These are phyloP conservation scores for Palythoa caribaeorum DNA, from an alignment of 92 coral and sea anemone genomes.

Conservation along the genomic window DNA sequence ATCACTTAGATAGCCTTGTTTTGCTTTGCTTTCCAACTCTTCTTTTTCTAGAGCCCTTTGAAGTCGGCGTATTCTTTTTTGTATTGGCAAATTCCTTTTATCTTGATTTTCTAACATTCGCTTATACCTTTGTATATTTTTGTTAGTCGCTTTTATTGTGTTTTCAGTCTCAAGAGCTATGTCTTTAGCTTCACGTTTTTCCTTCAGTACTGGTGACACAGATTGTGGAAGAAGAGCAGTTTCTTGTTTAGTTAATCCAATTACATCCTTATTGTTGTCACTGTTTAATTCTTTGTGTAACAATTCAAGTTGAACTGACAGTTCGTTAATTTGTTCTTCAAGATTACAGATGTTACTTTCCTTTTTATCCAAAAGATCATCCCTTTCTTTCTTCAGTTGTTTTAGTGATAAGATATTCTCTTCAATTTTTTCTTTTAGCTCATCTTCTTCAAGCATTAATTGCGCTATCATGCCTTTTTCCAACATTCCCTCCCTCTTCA, in stretches of 20 bases:
- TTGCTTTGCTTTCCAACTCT: neutral
- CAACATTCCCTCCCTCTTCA: conserved; percentile 9
- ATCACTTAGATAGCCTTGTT: neutral
- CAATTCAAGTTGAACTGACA: conserved; percentile 6
- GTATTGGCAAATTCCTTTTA: conserved; percentile 63
- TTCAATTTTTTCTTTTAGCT: conserved; percentile 66
- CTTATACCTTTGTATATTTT: conserved; percentile 51
- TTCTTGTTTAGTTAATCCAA: neutral
- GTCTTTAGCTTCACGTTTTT: conserved; percentile 25
- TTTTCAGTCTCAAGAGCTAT: conserved; percentile 35
- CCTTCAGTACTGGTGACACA: conserved; percentile 43
- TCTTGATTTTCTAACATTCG: conserved; percentile 68
- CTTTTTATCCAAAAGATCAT: neutral
- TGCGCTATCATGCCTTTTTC: conserved; percentile 35
- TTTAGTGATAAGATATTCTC: neutral
- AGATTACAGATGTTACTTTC: neutral
- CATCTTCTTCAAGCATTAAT: conserved; percentile 68
- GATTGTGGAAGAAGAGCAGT: conserved; percentile 38
- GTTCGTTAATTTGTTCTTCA: neutral
- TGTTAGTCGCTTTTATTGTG: conserved; percentile 38
- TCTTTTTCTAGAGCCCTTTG: conserved; percentile 9
- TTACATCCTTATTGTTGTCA: neutral
- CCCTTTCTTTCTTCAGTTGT: conserved; percentile 2
- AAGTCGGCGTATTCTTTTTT: conserved; percentile 61
- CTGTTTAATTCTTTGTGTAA: conserved; percentile 11